Conservation (phyloP, 2,888 invertebrate species). For the Hypsopygia costalis region DNA sequence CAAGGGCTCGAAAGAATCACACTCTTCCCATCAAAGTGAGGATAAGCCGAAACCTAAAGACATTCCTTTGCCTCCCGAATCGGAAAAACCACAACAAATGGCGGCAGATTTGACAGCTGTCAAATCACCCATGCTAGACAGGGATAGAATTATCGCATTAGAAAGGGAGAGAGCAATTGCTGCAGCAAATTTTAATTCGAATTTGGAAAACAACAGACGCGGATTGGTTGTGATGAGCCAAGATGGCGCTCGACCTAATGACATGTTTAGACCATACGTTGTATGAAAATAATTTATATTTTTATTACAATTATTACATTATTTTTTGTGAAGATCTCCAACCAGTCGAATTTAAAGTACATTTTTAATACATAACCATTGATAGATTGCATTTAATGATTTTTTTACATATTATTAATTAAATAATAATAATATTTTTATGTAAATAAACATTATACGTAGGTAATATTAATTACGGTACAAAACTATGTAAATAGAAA, state of each 20-base stretch:
- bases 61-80: conserved; percentile 38
- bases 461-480: not conserved
- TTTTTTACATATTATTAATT: too few species aligned
- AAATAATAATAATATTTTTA: too few species aligned
- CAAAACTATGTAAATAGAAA: not conserved
- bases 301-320: conserved; percentile 36
- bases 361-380: not conserved
- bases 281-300: conserved; percentile 66
- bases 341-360: conserved; percentile 2
- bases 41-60: conserved; percentile 61
- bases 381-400: too few species aligned
- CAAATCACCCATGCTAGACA: conserved; percentile 68
- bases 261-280: conserved; percentile 78
- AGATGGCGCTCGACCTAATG: conserved; percentile 66
- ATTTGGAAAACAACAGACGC: conserved; percentile 71
- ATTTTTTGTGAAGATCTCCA: conserved; percentile 6
- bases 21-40: conserved; percentile 42
- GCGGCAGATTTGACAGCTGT: conserved; percentile 71
- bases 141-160: conserved; percentile 71
- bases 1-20: conserved; percentile 73
- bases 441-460: not conserved
- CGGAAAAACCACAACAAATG: conserved; percentile 53
- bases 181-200: conserved; percentile 74
- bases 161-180: conserved; percentile 73
- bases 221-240: conserved; percentile 67